A percentile compares a stretch with the other conserved stretches of the same genome.
These are phyloP conservation scores for Callipepla squamata DNA, from an alignment of 2,113 vertebrate genomes.

Conservation along the genomic window DNA sequence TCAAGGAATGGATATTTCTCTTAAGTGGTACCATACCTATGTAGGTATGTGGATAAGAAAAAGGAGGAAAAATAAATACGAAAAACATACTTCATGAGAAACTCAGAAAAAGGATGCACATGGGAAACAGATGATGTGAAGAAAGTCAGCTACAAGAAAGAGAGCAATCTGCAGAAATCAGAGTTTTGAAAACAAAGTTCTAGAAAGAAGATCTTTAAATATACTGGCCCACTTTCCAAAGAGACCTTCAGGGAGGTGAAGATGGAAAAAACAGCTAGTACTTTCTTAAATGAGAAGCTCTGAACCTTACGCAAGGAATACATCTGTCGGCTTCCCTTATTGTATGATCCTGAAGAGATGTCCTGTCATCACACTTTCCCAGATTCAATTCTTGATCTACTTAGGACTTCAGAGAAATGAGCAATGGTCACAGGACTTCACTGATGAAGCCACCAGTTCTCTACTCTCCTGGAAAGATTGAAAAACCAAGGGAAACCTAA, in stretches of 20 bases:
- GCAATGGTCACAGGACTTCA: not conserved
- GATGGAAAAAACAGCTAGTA: not conserved
- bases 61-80: not conserved
- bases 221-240: not conserved
- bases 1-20: not conserved
- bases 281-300: not conserved
- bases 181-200: not conserved
- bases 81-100: not conserved
- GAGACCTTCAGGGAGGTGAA: not conserved
- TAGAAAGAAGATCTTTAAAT: not conserved
- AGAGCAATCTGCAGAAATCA: not conserved
- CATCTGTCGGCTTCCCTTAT: not conserved
- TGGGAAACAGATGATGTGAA: not conserved
- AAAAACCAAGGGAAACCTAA: not conserved
- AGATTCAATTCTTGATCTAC: not conserved
- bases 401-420: not conserved
- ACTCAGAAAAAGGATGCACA: not conserved
- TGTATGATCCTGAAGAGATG: not conserved
- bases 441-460: not conserved
- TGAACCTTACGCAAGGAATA: not conserved
- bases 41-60: not conserved
- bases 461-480: not conserved
- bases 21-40: not conserved
- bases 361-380: not conserved
- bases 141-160: not conserved